Evolutionary conservation across 1,140 invertebrate species (phyloP).

Genomic region (Panagrolaimus sp.): DNA sequence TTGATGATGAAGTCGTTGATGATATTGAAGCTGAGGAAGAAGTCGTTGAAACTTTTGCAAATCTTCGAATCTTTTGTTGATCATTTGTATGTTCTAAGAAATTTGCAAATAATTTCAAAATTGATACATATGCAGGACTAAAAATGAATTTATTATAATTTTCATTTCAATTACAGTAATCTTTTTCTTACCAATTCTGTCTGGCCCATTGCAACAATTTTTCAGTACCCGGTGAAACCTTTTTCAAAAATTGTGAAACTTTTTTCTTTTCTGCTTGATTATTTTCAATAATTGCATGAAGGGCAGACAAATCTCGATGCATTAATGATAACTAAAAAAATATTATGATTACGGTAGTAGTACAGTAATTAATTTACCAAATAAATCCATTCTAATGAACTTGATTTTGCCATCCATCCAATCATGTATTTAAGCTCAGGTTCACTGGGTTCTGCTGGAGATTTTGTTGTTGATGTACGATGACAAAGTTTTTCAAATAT

Average conservation of each 20-base stretch:
- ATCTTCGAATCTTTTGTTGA: slow-evolving; percentile 9
- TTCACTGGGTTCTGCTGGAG: slow-evolving; percentile 36
- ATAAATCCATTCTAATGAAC: slow-evolving; percentile 41
- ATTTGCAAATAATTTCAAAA: slow-evolving; percentile 19
- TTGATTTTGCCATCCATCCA: slow-evolving; percentile 29
- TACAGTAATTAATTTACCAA: neutral
- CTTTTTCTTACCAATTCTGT: slow-evolving; percentile 25
- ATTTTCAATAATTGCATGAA: slow-evolving; percentile 25
- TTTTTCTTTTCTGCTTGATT: slow-evolving; percentile 29
- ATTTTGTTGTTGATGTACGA: slow-evolving; percentile 26
- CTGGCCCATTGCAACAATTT: slow-evolving; percentile 30
- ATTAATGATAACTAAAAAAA: slow-evolving; percentile 37
- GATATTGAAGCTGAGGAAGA: neutral
- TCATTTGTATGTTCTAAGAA: slow-evolving; percentile 25
- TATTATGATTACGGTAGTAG: neutral
- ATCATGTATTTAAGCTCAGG: slow-evolving; percentile 37
- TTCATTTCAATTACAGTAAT: slow-evolving; percentile 5
- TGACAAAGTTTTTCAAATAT: slow-evolving; percentile 47
- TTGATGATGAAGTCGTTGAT: neutral
- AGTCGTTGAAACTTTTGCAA: neutral
- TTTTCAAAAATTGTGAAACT: slow-evolving; percentile 25
- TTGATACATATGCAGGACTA: slow-evolving; percentile 20
- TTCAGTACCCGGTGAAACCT: slow-evolving; percentile 23
- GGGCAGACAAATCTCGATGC: slow-evolving; percentile 26
- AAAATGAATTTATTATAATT: neutral